Percentiles rank a stretch among this genome's conserved stretches.
These are phyloP conservation scores for Calcarius lapponicus DNA, from an alignment of 2,797 vertebrate species.

Conservation along the genomic window DNA sequence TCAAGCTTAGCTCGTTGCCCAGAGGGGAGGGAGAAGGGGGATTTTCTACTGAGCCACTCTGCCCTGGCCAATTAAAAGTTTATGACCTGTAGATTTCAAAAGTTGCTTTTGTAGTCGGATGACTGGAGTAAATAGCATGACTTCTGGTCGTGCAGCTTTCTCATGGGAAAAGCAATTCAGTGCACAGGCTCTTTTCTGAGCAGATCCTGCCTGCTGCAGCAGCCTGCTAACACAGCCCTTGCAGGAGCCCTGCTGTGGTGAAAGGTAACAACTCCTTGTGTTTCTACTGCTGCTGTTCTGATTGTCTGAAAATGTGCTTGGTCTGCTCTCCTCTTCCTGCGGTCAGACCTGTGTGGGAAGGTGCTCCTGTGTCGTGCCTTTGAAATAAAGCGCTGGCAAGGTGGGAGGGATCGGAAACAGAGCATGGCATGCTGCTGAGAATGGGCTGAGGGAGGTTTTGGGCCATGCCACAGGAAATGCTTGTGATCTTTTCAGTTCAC, in stretches of 20 bases:
- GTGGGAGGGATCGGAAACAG: background rate
- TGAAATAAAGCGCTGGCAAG: background rate
- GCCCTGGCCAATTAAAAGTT: constrained; percentile 54
- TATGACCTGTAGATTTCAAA: constrained; percentile 66
- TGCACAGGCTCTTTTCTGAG: background rate
- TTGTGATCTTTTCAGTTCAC: background rate
- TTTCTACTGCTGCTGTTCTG: background rate
- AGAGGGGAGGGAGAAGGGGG: constrained; percentile 39
- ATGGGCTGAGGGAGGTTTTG: background rate
- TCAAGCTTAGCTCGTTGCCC: constrained; percentile 29
- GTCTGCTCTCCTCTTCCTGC: background rate
- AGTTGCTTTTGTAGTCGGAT: constrained; percentile 54
- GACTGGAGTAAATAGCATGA: background rate
- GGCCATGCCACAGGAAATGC: background rate
- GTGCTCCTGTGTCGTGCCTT: background rate
- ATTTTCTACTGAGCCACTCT: constrained; percentile 51
- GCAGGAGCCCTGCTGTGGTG: background rate
- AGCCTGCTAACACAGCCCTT: background rate
- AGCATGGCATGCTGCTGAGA: background rate
- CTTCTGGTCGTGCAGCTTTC: background rate
- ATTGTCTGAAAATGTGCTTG: background rate
- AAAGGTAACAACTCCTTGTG: background rate
- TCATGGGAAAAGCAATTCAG: constrained; percentile 24
- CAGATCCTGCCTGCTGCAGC: background rate
- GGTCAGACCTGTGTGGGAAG: background rate